Evolutionary conservation across 2,797 vertebrate species (phyloP).

Genomic region (Myotis daubentonii): DNA sequence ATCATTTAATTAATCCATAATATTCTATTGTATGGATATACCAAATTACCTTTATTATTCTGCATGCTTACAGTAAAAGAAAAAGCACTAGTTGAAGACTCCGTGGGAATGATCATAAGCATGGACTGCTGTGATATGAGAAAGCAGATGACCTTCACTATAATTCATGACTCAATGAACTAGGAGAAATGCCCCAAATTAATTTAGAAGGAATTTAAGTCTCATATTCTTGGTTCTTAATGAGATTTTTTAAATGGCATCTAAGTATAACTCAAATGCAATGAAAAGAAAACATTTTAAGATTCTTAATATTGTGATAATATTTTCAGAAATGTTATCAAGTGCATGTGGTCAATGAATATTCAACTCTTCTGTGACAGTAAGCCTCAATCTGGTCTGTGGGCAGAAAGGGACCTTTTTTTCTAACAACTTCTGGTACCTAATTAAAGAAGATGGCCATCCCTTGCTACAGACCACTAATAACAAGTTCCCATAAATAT

Average conservation of each 20-base stretch:
- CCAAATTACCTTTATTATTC: not conserved
- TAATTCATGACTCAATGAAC: constrained; percentile 17
- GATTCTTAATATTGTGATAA: not conserved
- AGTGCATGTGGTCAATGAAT: not conserved
- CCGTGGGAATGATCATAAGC: not conserved
- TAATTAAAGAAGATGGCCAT: not conserved
- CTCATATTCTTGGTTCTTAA: constrained; percentile 32
- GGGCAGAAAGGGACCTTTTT: not conserved
- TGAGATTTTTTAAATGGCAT: not conserved
- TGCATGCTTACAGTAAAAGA: not conserved
- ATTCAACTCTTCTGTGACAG: not conserved
- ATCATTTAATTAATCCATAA: not conserved
- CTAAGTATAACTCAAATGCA: not conserved
- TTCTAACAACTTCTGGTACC: not conserved
- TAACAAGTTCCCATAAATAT: not conserved
- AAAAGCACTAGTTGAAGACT: not conserved
- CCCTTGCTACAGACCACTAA: not conserved
- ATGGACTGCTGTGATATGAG: not conserved
- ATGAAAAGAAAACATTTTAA: constrained; percentile 10
- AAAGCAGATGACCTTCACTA: not conserved
- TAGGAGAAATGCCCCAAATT: constrained; percentile 30
- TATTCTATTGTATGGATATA: not conserved
- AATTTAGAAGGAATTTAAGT: constrained; percentile 5
- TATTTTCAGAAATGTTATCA: constrained; percentile 31
- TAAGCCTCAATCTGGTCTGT: not conserved